Percentiles rank a stretch among this genome's conserved stretches.
Conservation (phyloP, 1,140 invertebrate genomes). For the Acromyrmex echinatior region DNA sequence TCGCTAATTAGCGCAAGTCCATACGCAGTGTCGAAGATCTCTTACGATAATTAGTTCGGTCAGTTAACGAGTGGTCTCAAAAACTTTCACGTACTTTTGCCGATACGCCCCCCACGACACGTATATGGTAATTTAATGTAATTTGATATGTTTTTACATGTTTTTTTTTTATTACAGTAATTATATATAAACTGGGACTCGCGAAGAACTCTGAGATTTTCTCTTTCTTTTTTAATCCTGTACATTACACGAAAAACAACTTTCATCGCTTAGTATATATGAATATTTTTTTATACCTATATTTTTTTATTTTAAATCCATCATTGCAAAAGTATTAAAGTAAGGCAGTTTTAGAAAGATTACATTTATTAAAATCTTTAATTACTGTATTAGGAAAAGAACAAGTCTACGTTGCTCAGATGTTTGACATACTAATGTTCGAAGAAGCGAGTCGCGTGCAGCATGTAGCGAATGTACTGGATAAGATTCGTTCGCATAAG, state of each 20-base stretch:
- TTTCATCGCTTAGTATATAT: neutral
- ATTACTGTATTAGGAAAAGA: neutral
- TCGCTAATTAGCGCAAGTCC: constrained; percentile 40
- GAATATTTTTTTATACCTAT: neutral
- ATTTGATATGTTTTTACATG: neutral
- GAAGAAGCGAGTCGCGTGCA: constrained; percentile 5
- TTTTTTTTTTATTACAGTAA: neutral
- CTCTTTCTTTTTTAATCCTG: neutral
- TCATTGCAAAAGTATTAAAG: neutral
- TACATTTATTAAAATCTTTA: constrained; percentile 28
- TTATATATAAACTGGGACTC: neutral
- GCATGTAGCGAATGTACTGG: constrained; percentile 8
- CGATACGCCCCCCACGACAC: neutral
- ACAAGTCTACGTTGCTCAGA: neutral
- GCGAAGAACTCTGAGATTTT: neutral
- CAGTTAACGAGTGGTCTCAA: constrained; percentile 42
- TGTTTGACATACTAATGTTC: constrained; percentile 21
- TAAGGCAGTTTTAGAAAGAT: neutral
- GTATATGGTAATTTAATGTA: constrained; percentile 16
- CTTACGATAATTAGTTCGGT: constrained; percentile 27
- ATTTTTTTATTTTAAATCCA: neutral
- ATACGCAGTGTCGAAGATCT: constrained; percentile 37
- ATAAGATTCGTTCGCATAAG: constrained; percentile 21
- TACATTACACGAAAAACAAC: neutral
- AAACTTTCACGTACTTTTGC: constrained; percentile 51